Base-by-base conservation (phyloP, 2,888 invertebrate species). In the Agonopterix arenella region DNA sequence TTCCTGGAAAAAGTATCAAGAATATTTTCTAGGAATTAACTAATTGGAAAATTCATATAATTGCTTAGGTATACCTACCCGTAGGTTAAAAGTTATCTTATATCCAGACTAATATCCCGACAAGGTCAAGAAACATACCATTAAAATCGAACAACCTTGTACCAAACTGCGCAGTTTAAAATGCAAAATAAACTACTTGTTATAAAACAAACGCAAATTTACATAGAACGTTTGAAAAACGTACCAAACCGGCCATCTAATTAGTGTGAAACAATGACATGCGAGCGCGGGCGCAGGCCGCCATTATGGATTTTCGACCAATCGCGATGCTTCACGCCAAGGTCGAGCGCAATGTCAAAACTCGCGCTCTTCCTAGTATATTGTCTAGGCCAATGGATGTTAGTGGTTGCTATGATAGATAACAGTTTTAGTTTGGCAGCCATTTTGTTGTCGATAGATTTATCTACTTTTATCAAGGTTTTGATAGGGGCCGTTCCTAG, bases 281-380 rank as follows among this genome's bases (percentile, higher is more conserved):
- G 81, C 80, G 82, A 63, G 80, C 79, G 82, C 73, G 62, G 61
- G 73, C 76, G 77, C 66, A 38, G 61, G 56, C 59, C 67, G 86
- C 88, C 88, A 89, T 89, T 56, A 80, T 84, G 77, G 46, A 58
- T 53, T 62, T 69, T 65, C 66, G 77, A 64, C 88, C 88, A 88
- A 88, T 89, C 71, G 64, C 63, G 53, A 60, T 59, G 57, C 58
- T 54, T 58, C 60, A 56, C 57, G 62, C 62, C 84, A 86, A 89
- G 88, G 88, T 84, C 80, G 74, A 52, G 62, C 68, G 74, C 88
- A 86, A 88, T 88, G 88, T 88, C 86, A 86, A 85, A 88, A 80
- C 70, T 75, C 51, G 61, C 54, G 52, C 66, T 76, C 85, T 88
- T 86, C 86, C 86, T 43, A 28, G 28, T 28, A 28, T 28, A 28